These are phyloP conservation scores for Belonocnema kinseyi DNA, from an alignment of 1,140 invertebrate genomes.

Conservation along the genomic window DNA sequence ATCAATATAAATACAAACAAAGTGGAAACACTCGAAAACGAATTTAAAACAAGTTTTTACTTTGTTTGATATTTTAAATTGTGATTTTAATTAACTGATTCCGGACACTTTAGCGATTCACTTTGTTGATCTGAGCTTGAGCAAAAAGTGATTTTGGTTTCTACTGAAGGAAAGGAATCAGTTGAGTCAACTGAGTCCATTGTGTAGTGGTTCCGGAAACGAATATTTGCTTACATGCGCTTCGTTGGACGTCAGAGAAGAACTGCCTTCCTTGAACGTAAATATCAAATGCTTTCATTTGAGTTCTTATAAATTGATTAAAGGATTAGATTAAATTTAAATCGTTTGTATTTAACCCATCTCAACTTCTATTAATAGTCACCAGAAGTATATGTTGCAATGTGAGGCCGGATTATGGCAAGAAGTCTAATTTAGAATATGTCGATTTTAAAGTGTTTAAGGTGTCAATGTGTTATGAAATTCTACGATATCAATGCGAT, in stretches of 20 bases:
- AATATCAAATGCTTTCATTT: neutral
- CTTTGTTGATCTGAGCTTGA: neutral
- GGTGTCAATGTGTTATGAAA: no score
- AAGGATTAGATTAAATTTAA: neutral
- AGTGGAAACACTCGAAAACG: no score
- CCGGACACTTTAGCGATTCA: neutral
- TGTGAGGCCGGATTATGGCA: no score
- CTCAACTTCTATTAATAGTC: no score
- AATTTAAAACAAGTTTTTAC: no score
- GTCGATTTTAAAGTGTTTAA: no score
- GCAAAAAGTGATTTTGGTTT: neutral
- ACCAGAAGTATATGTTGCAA: no score
- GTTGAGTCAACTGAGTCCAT: slow-evolving; percentile 10
- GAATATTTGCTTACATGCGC: slow-evolving; percentile 12
- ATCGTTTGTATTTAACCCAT: neutral
- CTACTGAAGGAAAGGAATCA: neutral
- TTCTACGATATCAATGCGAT: no score
- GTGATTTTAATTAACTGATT: no score
- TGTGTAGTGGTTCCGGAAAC: neutral
- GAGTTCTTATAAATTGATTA: slow-evolving; percentile 2
- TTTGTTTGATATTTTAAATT: no score
- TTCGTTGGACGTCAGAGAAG: neutral
- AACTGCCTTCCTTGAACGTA: neutral
- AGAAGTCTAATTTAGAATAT: no score
- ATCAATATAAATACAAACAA: no score